Evolutionary conservation across 2,888 invertebrate species (phyloP).

Genomic region (Mactromeris polynyma): DNA sequence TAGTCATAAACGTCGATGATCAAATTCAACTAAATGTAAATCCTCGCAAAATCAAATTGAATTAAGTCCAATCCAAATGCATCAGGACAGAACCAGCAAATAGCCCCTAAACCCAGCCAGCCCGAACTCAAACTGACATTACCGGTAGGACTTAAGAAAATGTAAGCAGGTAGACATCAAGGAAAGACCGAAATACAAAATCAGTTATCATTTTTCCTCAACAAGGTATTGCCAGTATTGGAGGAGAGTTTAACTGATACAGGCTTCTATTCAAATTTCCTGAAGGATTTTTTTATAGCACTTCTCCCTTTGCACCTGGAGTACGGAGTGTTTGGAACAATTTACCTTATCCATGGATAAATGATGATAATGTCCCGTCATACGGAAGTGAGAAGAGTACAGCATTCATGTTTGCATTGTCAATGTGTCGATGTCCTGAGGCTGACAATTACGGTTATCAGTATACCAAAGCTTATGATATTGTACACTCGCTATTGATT

Average conservation of each 20-base stretch:
- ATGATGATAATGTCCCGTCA: neutral
- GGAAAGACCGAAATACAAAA: slow-evolving; percentile 42
- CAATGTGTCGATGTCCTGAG: slow-evolving; percentile 3
- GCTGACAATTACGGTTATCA: neutral
- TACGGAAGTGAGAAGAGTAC: slow-evolving; percentile 35
- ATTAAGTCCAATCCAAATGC: neutral
- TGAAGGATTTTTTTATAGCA: neutral
- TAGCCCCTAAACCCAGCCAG: neutral
- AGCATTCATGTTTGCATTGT: slow-evolving; percentile 43
- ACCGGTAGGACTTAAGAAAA: slow-evolving; percentile 51
- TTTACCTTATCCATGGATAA: slow-evolving; percentile 24
- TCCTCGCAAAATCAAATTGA: neutral
- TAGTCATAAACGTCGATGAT: slow-evolving; percentile 27
- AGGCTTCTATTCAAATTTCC: neutral
- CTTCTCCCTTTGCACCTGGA: neutral
- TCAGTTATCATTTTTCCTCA: slow-evolving; percentile 67
- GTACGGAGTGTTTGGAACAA: slow-evolving; percentile 50
- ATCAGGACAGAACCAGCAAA: neutral
- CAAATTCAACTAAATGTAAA: slow-evolving; percentile 17
- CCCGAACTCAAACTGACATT: neutral
- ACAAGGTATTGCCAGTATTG: slow-evolving; percentile 48
- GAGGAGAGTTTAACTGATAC: slow-evolving; percentile 9
- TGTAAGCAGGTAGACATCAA: slow-evolving; percentile 26
- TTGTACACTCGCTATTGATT: neutral
- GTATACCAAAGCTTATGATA: neutral